Conservation (phyloP, 2,888 invertebrate genomes). For the Polydrusus pterygomalis region DNA sequence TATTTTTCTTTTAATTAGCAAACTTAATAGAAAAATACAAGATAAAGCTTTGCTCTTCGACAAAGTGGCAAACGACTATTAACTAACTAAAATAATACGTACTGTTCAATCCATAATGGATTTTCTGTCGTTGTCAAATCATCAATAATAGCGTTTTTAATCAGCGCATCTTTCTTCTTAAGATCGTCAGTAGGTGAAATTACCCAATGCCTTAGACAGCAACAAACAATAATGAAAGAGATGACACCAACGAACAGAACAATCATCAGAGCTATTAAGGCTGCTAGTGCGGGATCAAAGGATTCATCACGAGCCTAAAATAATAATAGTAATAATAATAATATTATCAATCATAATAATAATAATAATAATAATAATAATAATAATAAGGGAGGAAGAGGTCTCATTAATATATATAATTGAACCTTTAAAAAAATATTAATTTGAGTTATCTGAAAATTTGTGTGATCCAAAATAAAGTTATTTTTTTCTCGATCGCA, state of each 20-base stretch:
- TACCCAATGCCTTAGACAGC: conserved; percentile 91
- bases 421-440: too few relatives aligned
- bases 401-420: too few relatives aligned
- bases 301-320: conserved; percentile 79
- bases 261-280: conserved; percentile 88
- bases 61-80: conserved; percentile 32
- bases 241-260: conserved; percentile 90
- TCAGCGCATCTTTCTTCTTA: conserved; percentile 88
- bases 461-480: too few relatives aligned
- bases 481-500: too few relatives aligned
- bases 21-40: too few relatives aligned
- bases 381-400: too few relatives aligned
- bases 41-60: too few relatives aligned
- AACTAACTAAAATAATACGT: conserved; percentile 65
- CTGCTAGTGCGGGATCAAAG: conserved; percentile 90
- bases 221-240: conserved; percentile 90
- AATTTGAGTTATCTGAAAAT: too few relatives aligned
- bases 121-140: conserved; percentile 93
- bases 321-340: too few relatives aligned
- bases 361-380: too few relatives aligned
- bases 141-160: conserved; percentile 88
- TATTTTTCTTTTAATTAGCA: too few relatives aligned
- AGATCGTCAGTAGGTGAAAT: conserved; percentile 87
- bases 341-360: too few relatives aligned
- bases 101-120: conserved; percentile 94